A percentile compares a stretch with the other conserved stretches of the same genome.
Conservation (phyloP, 2,113 vertebrate genomes). For the Leptobrachium leishanense region DNA sequence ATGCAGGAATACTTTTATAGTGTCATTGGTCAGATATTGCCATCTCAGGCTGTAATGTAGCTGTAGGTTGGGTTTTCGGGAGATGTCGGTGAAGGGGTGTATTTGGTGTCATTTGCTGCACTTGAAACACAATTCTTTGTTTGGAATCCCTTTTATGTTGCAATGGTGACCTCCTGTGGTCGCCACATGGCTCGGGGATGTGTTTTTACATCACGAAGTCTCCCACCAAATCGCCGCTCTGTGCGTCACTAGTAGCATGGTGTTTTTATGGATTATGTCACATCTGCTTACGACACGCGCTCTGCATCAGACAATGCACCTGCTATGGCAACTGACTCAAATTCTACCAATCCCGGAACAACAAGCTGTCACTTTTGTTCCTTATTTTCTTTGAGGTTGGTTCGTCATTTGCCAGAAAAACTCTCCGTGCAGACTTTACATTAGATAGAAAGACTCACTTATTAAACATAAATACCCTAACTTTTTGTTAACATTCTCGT, state of each 20-base stretch:
- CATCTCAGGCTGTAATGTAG: too few species aligned
- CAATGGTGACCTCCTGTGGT: conserved; percentile 49
- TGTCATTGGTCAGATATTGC: too few species aligned
- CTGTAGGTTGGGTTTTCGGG: too few species aligned
- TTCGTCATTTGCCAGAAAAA: too few species aligned
- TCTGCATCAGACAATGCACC: neutral
- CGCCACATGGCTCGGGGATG: conserved; percentile 20
- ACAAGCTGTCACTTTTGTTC: neutral
- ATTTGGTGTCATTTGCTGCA: neutral
- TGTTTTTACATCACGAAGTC: neutral
- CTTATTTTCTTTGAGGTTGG: neutral
- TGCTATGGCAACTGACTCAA: neutral
- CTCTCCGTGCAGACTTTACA: too few species aligned
- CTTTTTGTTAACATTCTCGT: too few species aligned
- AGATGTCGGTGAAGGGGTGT: too few species aligned
- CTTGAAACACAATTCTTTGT: neutral
- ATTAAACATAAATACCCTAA: too few species aligned
- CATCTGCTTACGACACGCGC: neutral
- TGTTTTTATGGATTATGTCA: neutral
- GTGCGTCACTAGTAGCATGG: conserved; percentile 33
- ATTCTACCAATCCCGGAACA: neutral
- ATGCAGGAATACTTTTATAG: too few species aligned
- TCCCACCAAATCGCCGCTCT: neutral
- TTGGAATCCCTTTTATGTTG: conserved; percentile 36
- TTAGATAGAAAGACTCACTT: too few species aligned